Evolutionary conservation across 2,797 vertebrate genomes (phyloP), one percentile per base, ranked within the genome.

Genomic region (Propithecus perrieri): DNA sequence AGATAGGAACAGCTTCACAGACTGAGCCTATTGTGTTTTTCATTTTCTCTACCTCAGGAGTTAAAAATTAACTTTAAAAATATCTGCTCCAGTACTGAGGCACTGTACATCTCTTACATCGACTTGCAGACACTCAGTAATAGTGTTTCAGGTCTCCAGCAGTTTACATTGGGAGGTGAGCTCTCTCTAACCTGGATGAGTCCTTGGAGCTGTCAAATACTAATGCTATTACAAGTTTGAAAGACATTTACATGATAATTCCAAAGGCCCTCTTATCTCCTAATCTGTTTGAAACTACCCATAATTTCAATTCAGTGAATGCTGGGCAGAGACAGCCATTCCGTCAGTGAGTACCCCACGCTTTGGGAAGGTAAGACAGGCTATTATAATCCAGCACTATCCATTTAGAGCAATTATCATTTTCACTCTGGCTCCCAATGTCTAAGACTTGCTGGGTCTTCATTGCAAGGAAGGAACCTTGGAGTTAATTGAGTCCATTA

Each of bases 21-120:
- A 13, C 28, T 9, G 48, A 79, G 9, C 61, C 67, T 57, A 0
- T 28, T 80, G 14, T 8, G n/a, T 81, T 92, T 78, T 20, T 76
- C 12, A 4, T 89, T 85, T 22, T 87, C 2, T 91, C 14, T 2
- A 89, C 26, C 14, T 69, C 3, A 7, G 18, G 30, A 48, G 38
- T 96, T 95, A 63, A 95, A 93, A 86, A 50, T 85, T 46, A 33
- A 85, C 63, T 76, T 93, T 71, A 89, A 91, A 67, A 86, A 48
- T 67, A 91, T 71, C 22, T 55, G 14, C 13, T 53, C 8, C 14
- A 1, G 6, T 35, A 2, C 26, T 4, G 1, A 35, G 4, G 4
- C 10, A 6, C 50, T 3, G 71, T 43, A 43, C 41, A 43, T 43
- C 71, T 81, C 69, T 48, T 15, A 1, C 69, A 14, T 24, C 11